Percentiles rank a stretch among this genome's conserved stretches.
Evolutionary conservation across 2,888 invertebrate species (phyloP).

Genomic region (Augochlorella aurata): DNA sequence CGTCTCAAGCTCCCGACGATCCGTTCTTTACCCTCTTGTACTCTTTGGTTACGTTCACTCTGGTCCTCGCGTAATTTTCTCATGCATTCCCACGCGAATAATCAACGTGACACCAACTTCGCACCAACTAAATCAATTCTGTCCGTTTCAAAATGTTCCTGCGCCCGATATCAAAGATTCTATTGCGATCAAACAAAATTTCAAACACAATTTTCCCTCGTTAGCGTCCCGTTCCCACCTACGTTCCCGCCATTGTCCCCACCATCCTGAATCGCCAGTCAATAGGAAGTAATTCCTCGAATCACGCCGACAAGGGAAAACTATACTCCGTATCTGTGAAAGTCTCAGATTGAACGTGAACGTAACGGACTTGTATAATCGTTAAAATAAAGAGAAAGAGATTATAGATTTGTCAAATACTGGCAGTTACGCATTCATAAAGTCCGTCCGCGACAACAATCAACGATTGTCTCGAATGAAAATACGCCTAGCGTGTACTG

Average conservation of each 20-base stretch:
- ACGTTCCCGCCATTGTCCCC: not conserved
- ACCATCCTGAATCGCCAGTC: not conserved
- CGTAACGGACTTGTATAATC: constrained; percentile 23
- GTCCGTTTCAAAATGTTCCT: not conserved
- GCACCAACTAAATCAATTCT: not conserved
- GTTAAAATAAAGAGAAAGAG: constrained; percentile 1
- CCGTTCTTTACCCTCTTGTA: constrained; percentile 7
- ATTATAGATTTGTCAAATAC: constrained; percentile 76
- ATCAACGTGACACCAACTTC: not conserved
- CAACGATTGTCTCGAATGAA: constrained; percentile 52
- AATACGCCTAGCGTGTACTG: constrained; percentile 48
- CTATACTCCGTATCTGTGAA: not conserved
- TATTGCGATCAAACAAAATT: not conserved
- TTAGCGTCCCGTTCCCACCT: not conserved
- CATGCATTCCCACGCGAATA: not conserved
- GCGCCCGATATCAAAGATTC: not conserved
- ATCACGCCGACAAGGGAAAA: not conserved
- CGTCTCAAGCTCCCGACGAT: not conserved
- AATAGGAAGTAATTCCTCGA: not conserved
- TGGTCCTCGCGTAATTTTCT: not conserved
- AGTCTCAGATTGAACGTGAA: constrained; percentile 17
- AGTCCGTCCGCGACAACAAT: constrained; percentile 65
- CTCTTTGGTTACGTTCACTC: constrained; percentile 24
- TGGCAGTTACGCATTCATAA: constrained; percentile 83
- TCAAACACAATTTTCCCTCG: not conserved